phyloP scores from a whole-genome alignment of 2,888 invertebrate genomes.

The Hyposoter dolosus region DNA sequence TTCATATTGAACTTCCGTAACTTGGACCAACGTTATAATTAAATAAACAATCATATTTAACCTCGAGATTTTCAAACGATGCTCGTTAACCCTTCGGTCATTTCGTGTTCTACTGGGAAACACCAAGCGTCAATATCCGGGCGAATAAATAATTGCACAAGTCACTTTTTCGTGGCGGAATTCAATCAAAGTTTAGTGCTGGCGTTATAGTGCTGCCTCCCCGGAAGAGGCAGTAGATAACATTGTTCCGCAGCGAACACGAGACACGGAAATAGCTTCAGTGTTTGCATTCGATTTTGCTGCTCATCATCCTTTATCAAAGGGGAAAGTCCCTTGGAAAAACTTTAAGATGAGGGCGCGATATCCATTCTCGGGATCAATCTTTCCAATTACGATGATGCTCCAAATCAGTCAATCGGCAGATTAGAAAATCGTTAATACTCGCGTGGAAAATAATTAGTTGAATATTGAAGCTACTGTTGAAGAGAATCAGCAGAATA shows the following conservation, averaged over 20 bases:
- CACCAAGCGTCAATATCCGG: neutral
- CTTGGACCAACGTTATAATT: too few relatives aligned
- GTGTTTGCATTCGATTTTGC: neutral
- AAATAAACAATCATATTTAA: too few relatives aligned
- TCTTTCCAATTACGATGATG: neutral
- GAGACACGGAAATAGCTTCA: neutral
- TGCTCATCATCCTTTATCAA: neutral
- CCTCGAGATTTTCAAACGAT: too few relatives aligned
- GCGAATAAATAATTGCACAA: neutral
- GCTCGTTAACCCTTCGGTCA: too few relatives aligned
- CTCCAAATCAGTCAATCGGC: neutral
- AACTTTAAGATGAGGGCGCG: neutral
- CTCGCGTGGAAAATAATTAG: neutral
- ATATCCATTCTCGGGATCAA: neutral
- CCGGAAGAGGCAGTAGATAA: neutral
- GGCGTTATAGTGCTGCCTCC: neutral
- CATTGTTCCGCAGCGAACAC: neutral
- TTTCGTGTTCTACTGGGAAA: neutral
- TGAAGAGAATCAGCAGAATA: neutral
- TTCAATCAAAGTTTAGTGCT: neutral
- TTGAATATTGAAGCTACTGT: neutral
- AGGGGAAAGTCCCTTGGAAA: too few relatives aligned
- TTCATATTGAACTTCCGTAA: neutral
- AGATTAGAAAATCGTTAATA: neutral
- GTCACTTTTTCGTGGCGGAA: neutral